These are phyloP conservation scores for Apodemus speciosus DNA, from an alignment of 2,113 vertebrate species.

Conservation along the genomic window DNA sequence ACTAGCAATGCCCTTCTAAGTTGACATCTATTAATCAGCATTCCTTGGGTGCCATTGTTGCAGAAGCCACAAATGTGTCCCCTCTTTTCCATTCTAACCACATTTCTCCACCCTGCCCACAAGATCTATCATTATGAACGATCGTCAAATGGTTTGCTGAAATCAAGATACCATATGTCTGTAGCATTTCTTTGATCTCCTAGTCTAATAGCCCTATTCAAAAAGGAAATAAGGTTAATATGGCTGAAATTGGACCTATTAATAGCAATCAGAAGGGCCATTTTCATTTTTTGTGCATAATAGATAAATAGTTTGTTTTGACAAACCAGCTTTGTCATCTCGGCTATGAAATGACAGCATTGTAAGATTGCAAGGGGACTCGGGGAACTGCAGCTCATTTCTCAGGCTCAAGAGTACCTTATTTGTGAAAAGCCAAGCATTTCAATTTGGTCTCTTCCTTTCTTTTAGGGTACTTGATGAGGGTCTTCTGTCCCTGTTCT, in stretches of 20 bases:
- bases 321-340: constrained; percentile 30
- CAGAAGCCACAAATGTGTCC: constrained; percentile 9
- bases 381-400: constrained; percentile 1
- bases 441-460: neutral
- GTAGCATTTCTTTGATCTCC: constrained; percentile 68
- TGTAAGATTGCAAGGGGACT: neutral
- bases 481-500: neutral
- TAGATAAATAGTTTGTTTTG: constrained; percentile 56
- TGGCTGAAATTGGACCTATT: constrained; percentile 63
- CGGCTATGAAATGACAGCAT: neutral
- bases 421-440: constrained; percentile 28
- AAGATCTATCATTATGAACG: constrained; percentile 63
- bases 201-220: constrained; percentile 56
- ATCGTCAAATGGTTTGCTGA: constrained; percentile 71
- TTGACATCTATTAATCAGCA: constrained; percentile 36
- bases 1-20: constrained; percentile 16
- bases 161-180: constrained; percentile 73
- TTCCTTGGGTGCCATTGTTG: constrained; percentile 57
- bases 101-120: constrained; percentile 73
- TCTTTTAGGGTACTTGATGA: neutral
- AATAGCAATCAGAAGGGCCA: constrained; percentile 38
- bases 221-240: constrained; percentile 69
- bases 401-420: neutral
- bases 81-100: constrained; percentile 53
- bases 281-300: constrained; percentile 60